Conservation (phyloP, 1,140 invertebrate genomes). For the Spodoptera frugiperda region DNA sequence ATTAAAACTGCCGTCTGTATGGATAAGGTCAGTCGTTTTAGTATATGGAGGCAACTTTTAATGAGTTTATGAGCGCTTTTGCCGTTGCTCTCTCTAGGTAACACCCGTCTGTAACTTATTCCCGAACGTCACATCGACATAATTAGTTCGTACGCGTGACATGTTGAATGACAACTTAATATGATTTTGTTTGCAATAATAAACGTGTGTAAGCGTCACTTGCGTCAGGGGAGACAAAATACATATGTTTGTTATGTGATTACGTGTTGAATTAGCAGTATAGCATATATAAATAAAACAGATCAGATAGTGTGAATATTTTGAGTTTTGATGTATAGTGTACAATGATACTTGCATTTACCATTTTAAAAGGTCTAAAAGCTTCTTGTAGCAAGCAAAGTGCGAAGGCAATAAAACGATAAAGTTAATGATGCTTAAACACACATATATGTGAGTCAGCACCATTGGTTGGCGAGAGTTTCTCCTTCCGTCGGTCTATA, state of each 20-base stretch:
- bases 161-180: constrained; percentile 38
- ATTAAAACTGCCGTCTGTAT: constrained; percentile 76
- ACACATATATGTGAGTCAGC: constrained; percentile 25
- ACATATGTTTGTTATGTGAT: not conserved
- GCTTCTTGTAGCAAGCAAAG: not conserved
- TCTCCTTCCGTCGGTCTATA: constrained; percentile 55
- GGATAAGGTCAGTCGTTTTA: constrained; percentile 70
- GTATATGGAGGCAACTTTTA: constrained; percentile 74
- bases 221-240: not conserved
- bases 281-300: not conserved
- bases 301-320: too few relatives aligned
- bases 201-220: not conserved
- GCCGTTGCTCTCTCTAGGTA: constrained; percentile 33
- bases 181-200: constrained; percentile 13
- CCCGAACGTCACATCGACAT: constrained; percentile 35
- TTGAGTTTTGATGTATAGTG: too few relatives aligned
- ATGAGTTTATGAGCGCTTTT: constrained; percentile 74
- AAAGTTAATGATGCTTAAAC: constrained; percentile 32
- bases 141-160: constrained; percentile 41
- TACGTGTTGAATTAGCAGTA: not conserved
- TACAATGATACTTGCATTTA: not conserved
- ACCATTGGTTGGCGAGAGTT: constrained; percentile 40
- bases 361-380: not conserved
- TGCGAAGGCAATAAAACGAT: constrained; percentile 23
- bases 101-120: constrained; percentile 41